A percentile compares a stretch with the other conserved stretches of the same genome.
Evolutionary conservation across 2,888 invertebrate species (phyloP).

Genomic region (Vannuccia rotundouncinata): DNA sequence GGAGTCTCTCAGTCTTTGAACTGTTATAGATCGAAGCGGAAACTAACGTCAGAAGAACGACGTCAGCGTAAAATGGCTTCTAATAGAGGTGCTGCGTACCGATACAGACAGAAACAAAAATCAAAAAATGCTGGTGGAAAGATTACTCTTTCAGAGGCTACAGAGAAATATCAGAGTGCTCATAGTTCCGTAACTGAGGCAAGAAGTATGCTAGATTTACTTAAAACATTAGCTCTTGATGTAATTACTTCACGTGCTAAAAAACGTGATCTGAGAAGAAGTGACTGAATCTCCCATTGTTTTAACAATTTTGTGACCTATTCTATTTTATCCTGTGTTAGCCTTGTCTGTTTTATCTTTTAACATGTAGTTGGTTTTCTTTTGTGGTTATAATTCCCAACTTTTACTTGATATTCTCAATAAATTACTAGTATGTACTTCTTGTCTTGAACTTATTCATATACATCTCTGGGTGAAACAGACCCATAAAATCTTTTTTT

Average conservation of each 20-base stretch:
- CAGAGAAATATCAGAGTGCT: neutral
- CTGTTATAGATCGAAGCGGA: too few relatives aligned
- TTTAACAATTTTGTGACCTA: too few relatives aligned
- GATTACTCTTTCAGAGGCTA: neutral
- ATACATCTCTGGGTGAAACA: too few relatives aligned
- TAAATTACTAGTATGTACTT: too few relatives aligned
- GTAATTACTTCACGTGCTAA: neutral
- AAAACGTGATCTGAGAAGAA: neutral
- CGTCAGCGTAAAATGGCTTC: neutral
- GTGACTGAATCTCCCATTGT: neutral
- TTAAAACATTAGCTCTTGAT: neutral
- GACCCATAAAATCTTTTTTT: too few relatives aligned
- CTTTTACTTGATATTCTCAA: too few relatives aligned
- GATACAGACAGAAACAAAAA: conserved; percentile 17
- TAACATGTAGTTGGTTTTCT: too few relatives aligned
- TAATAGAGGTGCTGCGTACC: conserved; percentile 1
- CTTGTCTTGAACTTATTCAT: too few relatives aligned
- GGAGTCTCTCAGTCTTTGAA: too few relatives aligned
- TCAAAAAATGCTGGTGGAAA: neutral
- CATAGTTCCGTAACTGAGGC: neutral
- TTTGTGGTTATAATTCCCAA: too few relatives aligned
- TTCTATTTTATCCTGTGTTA: too few relatives aligned
- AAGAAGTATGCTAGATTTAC: neutral
- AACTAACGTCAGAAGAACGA: neutral
- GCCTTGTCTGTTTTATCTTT: too few relatives aligned